phyloP scores from a whole-genome alignment of 2,113 vertebrate species.

The Chaetura pelagica region DNA sequence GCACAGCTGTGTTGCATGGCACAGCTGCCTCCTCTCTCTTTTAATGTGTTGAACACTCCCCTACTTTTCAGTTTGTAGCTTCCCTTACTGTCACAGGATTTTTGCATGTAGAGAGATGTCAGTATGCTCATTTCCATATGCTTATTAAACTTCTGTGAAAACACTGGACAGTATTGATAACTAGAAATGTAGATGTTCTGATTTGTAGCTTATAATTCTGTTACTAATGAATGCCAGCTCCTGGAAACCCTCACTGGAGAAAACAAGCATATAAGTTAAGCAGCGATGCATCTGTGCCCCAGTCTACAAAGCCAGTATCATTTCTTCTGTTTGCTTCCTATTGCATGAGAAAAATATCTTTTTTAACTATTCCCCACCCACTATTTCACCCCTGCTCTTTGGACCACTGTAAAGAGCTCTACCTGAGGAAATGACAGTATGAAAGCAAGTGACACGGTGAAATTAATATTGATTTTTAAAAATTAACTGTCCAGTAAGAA shows the following conservation, averaged over 20 bases:
- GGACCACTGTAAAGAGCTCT: neutral
- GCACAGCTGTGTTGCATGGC: neutral
- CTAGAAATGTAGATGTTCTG: neutral
- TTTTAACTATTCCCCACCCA: neutral
- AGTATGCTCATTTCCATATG: neutral
- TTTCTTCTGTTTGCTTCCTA: neutral
- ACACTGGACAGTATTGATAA: neutral
- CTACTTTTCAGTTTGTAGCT: neutral
- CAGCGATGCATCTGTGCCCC: neutral
- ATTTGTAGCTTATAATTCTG: neutral
- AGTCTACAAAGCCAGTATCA: fast-evolving
- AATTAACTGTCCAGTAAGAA: neutral
- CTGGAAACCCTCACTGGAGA: neutral
- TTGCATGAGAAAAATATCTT: neutral
- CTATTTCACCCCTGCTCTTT: neutral
- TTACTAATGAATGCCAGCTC: neutral
- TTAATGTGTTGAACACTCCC: neutral
- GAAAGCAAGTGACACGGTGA: neutral
- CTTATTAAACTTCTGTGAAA: neutral
- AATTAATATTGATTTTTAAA: neutral
- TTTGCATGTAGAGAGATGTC: neutral
- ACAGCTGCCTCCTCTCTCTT: neutral
- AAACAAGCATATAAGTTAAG: neutral
- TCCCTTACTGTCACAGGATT: neutral
- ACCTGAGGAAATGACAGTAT: neutral